A percentile compares a stretch with the other conserved stretches of the same genome.
phyloP scores from a whole-genome alignment of 2,888 invertebrate species.

The Ferdinandea cuprea region DNA sequence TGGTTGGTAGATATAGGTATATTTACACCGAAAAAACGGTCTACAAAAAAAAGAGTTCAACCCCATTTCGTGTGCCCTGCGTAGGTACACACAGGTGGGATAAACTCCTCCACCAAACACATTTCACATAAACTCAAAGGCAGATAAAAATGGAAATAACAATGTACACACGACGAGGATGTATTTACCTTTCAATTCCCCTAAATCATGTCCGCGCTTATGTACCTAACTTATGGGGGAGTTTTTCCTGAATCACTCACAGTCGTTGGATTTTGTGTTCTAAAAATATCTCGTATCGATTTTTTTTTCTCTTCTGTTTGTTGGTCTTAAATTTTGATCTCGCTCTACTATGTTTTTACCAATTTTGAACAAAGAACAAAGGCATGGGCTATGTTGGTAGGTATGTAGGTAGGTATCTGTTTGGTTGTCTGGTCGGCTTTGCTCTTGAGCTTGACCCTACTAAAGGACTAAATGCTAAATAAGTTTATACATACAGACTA shows the following conservation, averaged over 20 bases:
- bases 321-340: slow-evolving; percentile 28
- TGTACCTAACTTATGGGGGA: slow-evolving; percentile 25
- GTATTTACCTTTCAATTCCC: slow-evolving; percentile 69
- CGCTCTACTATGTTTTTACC: neutral
- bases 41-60: slow-evolving; percentile 48
- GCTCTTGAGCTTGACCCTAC: slow-evolving; percentile 54
- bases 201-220: slow-evolving; percentile 62
- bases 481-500: slow-evolving; percentile 19
- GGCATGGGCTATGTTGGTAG: too few relatives aligned
- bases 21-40: slow-evolving; percentile 35
- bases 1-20: too few relatives aligned
- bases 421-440: neutral
- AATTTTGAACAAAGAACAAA: slow-evolving; percentile 28
- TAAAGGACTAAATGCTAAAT: slow-evolving; percentile 59
- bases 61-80: slow-evolving; percentile 57
- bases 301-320: slow-evolving; percentile 6
- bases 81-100: slow-evolving; percentile 69
- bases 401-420: slow-evolving; percentile 9
- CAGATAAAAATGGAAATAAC: slow-evolving; percentile 68
- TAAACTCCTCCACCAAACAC: slow-evolving; percentile 62
- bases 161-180: slow-evolving; percentile 60
- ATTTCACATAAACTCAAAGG: slow-evolving; percentile 32
- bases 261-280: slow-evolving; percentile 54
- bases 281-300: slow-evolving; percentile 65
- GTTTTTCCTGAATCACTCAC: slow-evolving; percentile 62